phyloP scores from a whole-genome alignment of 1,140 invertebrate species.

The Drosophila murphyi region DNA sequence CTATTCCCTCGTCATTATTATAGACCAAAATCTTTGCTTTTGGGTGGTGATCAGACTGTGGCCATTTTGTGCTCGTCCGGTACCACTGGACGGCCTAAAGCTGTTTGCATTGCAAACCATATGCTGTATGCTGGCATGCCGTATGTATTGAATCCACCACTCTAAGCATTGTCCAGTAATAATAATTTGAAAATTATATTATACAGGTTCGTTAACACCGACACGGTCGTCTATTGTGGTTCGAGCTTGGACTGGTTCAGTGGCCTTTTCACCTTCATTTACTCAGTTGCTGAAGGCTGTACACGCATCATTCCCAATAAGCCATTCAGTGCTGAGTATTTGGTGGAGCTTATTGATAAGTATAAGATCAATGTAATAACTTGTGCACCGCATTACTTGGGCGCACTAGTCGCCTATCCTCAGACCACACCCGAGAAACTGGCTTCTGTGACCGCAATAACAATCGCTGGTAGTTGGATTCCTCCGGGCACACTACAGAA shows the following conservation, averaged over 20 bases:
- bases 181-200: neutral
- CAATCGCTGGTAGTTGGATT: too few species aligned
- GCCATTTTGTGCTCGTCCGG: constrained; percentile 87
- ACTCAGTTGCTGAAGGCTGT: constrained; percentile 39
- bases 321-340: too few species aligned
- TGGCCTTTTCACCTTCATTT: constrained; percentile 48
- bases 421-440: too few species aligned
- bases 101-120: constrained; percentile 89
- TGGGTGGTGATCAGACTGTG: constrained; percentile 60
- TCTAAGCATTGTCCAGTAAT: neutral
- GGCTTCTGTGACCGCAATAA: too few species aligned
- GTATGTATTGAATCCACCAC: constrained; percentile 27
- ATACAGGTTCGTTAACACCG: constrained; percentile 38
- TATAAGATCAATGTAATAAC: too few species aligned
- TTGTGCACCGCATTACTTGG: too few species aligned
- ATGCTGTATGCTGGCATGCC: constrained; percentile 25
- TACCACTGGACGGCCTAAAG: constrained; percentile 91
- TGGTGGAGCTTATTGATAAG: too few species aligned
- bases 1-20: neutral
- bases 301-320: too few species aligned
- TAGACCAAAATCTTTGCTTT: constrained; percentile 50
- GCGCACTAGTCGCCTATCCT: too few species aligned
- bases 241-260: constrained; percentile 65
- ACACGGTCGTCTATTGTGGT: constrained; percentile 34
- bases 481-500: too few species aligned